Base-by-base conservation (phyloP, 2,113 vertebrate species). In the Centropus unirufus region DNA sequence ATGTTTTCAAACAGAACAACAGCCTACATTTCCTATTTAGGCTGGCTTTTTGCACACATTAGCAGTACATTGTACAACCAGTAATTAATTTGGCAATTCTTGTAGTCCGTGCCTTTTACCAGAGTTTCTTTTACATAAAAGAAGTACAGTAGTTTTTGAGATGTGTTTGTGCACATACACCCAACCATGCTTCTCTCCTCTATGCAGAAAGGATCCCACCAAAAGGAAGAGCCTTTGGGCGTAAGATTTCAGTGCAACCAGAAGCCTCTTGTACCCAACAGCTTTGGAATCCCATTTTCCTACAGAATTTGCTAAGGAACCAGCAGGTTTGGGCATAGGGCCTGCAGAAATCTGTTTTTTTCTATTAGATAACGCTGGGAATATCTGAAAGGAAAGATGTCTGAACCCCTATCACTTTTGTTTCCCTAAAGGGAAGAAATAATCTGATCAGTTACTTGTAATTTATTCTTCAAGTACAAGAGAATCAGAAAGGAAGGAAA, bases 381-480 rank as follows among this genome's bases (percentile, higher is more conserved):
- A 70, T 59, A 85, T 36, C 34, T 88, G 39, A 70, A 70, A 82
- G 91, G 36, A 85, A 91, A 77, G 42, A 74, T 61, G 62, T 83
- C 34, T 83, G 74, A 94, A 69, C 10, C 9, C 14, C 51, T 77
- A 34, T 55, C 26, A 10, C 23, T 58, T 76, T 66, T 76, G 17
- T 59, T 90, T 77, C 61, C 72, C 58, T 69, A 83, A 95, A 89
- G 64, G 67, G 61, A 92, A 69, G 51, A 90, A 86, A 70, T 70
- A 89, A 78, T 90, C 55, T 36, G 29, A 69, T 73, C 46, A 19
- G 47, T 42, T 91, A 62, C 61, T 69, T 70, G 23, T 39, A 87
- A 85, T 70, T 83, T 91, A 87, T 85, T 90, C 78, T 85, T 91
- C 55, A 70, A 83, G 83, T 2, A 8, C 15, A 36, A 69, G 94